phyloP scores from a whole-genome alignment of 2,797 vertebrate species.

The Iguana delicatissima region DNA sequence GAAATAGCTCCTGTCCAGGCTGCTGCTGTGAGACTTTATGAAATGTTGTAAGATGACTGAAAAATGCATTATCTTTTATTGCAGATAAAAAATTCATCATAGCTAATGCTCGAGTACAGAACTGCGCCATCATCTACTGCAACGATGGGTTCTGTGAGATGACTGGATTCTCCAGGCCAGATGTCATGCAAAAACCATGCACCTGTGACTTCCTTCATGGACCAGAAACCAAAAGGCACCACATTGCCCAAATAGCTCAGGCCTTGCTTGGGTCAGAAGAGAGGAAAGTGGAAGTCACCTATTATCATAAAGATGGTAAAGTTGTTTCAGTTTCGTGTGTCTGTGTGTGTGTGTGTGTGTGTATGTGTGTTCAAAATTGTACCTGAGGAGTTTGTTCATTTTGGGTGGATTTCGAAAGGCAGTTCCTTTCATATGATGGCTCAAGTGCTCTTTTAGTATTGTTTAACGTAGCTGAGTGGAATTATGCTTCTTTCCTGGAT shows the following conservation, averaged over 20 bases:
- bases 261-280: slow-evolving; percentile 95
- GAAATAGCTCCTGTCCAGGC: slow-evolving; percentile 31
- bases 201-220: slow-evolving; percentile 98
- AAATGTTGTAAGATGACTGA: slow-evolving; percentile 69
- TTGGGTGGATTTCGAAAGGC: slow-evolving; percentile 24
- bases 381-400: slow-evolving; percentile 9
- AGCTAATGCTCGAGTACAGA: slow-evolving; percentile 97
- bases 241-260: slow-evolving; percentile 92
- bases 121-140: slow-evolving; percentile 99
- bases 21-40: slow-evolving; percentile 26
- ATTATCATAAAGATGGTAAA: slow-evolving; percentile 98
- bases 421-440: background rate
- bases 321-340: slow-evolving; percentile 61
- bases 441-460: background rate
- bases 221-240: slow-evolving; percentile 90
- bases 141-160: slow-evolving; percentile 99
- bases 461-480: background rate
- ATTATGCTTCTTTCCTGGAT: background rate
- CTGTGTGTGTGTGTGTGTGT: too few relatives aligned
- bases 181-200: slow-evolving; percentile 98
- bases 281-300: slow-evolving; percentile 96
- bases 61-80: slow-evolving; percentile 76
- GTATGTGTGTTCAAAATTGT: background rate
- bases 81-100: slow-evolving; percentile 99
- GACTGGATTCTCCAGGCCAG: slow-evolving; percentile 97